A percentile compares a stretch with the other conserved stretches of the same genome.
phyloP scores from a whole-genome alignment of 2,888 invertebrate species.

The Osmoderma eremita region DNA sequence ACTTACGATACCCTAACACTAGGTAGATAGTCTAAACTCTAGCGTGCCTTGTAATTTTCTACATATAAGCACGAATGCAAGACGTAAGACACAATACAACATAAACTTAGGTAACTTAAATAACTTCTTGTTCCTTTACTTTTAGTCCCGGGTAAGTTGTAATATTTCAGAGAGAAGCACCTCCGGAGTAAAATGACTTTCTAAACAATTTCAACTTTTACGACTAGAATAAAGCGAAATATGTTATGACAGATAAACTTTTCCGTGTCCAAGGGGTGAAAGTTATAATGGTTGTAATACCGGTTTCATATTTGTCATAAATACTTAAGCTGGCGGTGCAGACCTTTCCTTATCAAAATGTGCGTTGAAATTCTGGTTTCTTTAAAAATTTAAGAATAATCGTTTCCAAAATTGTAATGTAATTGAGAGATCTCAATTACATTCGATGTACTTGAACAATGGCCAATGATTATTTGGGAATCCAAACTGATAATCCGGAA shows the following conservation, averaged over 20 bases:
- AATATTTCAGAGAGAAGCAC: slow-evolving; percentile 17
- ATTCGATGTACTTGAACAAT: too few species aligned
- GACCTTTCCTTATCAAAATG: too few species aligned
- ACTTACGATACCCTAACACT: too few species aligned
- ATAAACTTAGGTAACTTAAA: slow-evolving; percentile 28
- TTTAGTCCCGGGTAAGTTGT: slow-evolving; percentile 17
- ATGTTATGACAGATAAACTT: slow-evolving; percentile 25
- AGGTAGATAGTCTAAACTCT: too few species aligned
- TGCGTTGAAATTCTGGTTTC: too few species aligned
- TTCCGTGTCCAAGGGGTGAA: slow-evolving; percentile 1
- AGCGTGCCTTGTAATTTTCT: not conserved
- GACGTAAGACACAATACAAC: too few species aligned
- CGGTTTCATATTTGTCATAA: slow-evolving; percentile 8
- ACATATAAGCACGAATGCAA: not conserved
- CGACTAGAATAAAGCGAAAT: slow-evolving; percentile 16
- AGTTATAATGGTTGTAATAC: slow-evolving; percentile 19
- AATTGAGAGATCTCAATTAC: too few species aligned
- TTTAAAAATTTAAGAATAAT: too few species aligned
- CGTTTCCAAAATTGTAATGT: too few species aligned
- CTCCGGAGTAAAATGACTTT: slow-evolving; percentile 16
- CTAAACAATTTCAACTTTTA: slow-evolving; percentile 31
- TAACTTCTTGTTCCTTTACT: slow-evolving; percentile 23
- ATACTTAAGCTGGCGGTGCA: not conserved
- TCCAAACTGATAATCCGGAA: too few species aligned
- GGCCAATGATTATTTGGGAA: too few species aligned